Percentiles rank a stretch among this genome's conserved stretches.
These are phyloP conservation scores for Leucoptera coffeella DNA, from an alignment of 2,888 invertebrate genomes.

Conservation along the genomic window DNA sequence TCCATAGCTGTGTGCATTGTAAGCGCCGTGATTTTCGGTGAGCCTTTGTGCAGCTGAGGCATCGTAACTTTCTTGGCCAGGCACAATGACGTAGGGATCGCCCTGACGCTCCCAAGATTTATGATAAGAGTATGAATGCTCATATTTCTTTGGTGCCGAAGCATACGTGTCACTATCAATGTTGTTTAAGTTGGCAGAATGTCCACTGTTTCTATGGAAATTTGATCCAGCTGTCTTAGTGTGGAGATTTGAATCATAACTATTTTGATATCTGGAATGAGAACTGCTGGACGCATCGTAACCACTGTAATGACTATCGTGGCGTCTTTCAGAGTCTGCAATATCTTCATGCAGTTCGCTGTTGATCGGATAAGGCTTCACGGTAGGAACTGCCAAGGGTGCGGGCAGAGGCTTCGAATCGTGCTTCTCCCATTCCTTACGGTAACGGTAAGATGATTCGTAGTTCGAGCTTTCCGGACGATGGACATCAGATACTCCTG, in stretches of 20 bases:
- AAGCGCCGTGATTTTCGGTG: neutral
- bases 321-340: too few relatives aligned
- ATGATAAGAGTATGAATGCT: slow-evolving; percentile 43
- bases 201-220: slow-evolving; percentile 10
- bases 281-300: slow-evolving; percentile 16
- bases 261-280: slow-evolving; percentile 15
- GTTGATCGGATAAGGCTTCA: slow-evolving; percentile 16
- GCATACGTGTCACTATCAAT: slow-evolving; percentile 14
- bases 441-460: slow-evolving; percentile 33
- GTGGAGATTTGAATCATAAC: slow-evolving; percentile 14
- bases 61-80: slow-evolving; percentile 7
- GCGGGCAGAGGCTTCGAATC: slow-evolving; percentile 15
- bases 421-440: slow-evolving; percentile 41
- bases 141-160: slow-evolving; percentile 33
- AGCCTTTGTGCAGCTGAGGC: neutral
- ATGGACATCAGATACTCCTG: slow-evolving; percentile 9
- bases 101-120: slow-evolving; percentile 48
- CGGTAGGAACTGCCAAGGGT: slow-evolving; percentile 14
- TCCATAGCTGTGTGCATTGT: too few relatives aligned
- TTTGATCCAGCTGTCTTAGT: slow-evolving; percentile 8
- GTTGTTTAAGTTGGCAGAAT: slow-evolving; percentile 8
- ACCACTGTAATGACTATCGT: slow-evolving; percentile 9
- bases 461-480: slow-evolving; percentile 15
- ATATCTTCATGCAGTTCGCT: slow-evolving; percentile 25
- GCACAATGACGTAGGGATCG: slow-evolving; percentile 39